Base-by-base conservation (phyloP, 2,888 invertebrate genomes). In the Brachypalpus laphriformis region DNA sequence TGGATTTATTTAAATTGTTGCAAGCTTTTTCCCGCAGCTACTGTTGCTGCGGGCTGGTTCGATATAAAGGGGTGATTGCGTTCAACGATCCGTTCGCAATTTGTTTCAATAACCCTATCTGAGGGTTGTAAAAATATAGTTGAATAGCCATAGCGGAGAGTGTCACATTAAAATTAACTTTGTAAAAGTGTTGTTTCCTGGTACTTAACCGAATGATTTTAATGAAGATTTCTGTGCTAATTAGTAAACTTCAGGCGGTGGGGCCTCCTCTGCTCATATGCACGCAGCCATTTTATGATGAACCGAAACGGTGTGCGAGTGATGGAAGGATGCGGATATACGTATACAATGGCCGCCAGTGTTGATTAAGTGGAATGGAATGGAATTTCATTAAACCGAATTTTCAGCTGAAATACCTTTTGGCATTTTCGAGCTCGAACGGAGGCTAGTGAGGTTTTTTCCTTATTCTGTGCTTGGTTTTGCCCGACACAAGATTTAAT, bases 141-240 rank as follows among this genome's bases (percentile, higher is more conserved):
- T 8, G 9, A n/a, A n/a, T 11, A 25, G 9, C 18, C 28, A 14
- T 47, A 22, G 14, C 18, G 16, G 16, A 57, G 11, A 59, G 31
- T 54, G 54, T 70, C 54, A 70, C 11, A 31, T 63, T 20, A 25
- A 71, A 77, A 70, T 45, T 61, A 22, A 68, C 31, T 45, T 54
- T 28, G 45, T 63, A 51, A 56, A 51, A 70, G 61, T 70, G 61
- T 47, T 71, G 42, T 47, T 61, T 59, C 37, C 51, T 49, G 51
- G 14, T 59, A 34, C 49, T 70, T 59, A 66, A 74, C 37, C 66
- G 54, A 25, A 28, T 45, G 9, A 51, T 42, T 54, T 74, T 37
- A 59, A 81, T 54, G 37, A 66, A 66, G 66, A 68, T 68, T 68
- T 54, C 42, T 59, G 40, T 42, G 51, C 56, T 81, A 81, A 75